Conservation (phyloP, 2,113 vertebrate species). For the Erythrolamprus reginae region DNA sequence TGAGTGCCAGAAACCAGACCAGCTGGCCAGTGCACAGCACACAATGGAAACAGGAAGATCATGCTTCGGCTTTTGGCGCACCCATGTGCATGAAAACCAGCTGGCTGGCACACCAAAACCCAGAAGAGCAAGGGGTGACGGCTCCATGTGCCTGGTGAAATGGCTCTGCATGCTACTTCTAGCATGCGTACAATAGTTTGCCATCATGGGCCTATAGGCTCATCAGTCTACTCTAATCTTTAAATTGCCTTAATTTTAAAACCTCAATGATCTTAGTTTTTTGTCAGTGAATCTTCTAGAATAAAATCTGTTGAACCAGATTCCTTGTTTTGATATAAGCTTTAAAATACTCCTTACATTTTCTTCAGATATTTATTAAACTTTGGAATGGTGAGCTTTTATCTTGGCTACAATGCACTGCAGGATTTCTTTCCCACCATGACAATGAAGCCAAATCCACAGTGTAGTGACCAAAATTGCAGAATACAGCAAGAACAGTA, state of each 20-base stretch:
- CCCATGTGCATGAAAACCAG: too few species aligned
- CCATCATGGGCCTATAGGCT: too few species aligned
- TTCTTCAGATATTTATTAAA: slow-evolving; percentile 82
- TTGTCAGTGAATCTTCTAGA: background rate
- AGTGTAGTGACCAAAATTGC: slow-evolving; percentile 85
- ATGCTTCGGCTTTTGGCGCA: too few species aligned
- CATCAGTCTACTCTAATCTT: background rate
- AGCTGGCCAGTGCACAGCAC: too few species aligned
- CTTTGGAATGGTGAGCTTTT: slow-evolving; percentile 93
- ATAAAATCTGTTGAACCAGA: background rate
- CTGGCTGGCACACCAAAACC: too few species aligned
- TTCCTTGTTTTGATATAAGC: background rate
- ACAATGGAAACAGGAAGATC: too few species aligned
- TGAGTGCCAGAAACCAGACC: too few species aligned
- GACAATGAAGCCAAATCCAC: slow-evolving; percentile 93
- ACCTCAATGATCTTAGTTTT: background rate
- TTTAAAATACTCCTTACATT: slow-evolving; percentile 8
- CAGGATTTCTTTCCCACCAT: slow-evolving; percentile 96
- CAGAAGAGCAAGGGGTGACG: too few species aligned
- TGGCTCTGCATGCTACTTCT: too few species aligned
- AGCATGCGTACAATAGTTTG: too few species aligned
- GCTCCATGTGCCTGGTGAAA: too few species aligned
- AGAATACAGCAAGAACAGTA: slow-evolving; percentile 83
- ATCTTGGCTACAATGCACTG: slow-evolving; percentile 97
- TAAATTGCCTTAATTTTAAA: background rate